Conservation (phyloP, 2,888 invertebrate species). For the Trypoxylon attenuatum region DNA sequence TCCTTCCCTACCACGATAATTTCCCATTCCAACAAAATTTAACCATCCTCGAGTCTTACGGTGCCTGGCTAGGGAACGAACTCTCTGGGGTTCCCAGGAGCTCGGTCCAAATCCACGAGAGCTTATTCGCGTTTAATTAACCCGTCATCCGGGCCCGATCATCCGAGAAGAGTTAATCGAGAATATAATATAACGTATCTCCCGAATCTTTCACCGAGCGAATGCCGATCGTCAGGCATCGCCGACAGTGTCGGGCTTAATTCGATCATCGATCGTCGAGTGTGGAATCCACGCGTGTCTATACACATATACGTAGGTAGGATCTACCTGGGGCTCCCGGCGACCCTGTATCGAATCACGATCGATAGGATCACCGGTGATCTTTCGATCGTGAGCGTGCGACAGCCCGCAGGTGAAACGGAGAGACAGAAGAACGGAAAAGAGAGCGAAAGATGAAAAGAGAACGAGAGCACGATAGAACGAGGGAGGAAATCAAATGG, state of each 20-base stretch:
- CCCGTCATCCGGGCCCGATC: slow-evolving; percentile 21
- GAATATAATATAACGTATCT: slow-evolving; percentile 27
- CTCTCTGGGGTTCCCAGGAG: neutral
- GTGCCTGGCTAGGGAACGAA: too few relatives aligned
- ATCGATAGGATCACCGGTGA: slow-evolving; percentile 44
- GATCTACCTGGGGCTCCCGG: slow-evolving; percentile 22
- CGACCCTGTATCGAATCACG: slow-evolving; percentile 36
- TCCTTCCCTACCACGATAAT: too few relatives aligned
- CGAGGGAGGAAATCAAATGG: slow-evolving; percentile 15
- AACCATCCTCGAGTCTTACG: too few relatives aligned
- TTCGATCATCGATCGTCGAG: slow-evolving; percentile 54
- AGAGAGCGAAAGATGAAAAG: slow-evolving; percentile 2
- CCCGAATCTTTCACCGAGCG: slow-evolving; percentile 37
- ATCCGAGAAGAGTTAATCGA: slow-evolving; percentile 6
- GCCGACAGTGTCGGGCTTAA: slow-evolving; percentile 53
- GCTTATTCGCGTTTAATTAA: slow-evolving; percentile 33
- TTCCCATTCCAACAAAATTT: too few relatives aligned
- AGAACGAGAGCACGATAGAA: neutral
- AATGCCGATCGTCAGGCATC: slow-evolving; percentile 51
- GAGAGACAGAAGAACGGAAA: neutral
- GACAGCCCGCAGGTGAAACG: slow-evolving; percentile 1
- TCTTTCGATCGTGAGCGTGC: slow-evolving; percentile 34
- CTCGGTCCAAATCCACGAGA: neutral
- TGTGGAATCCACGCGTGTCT: slow-evolving; percentile 41
- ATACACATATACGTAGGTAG: slow-evolving; percentile 9